Evolutionary conservation across 64 coral and sea anemone species (phyloP).

Genomic region (Pocillopora damicornis): DNA sequence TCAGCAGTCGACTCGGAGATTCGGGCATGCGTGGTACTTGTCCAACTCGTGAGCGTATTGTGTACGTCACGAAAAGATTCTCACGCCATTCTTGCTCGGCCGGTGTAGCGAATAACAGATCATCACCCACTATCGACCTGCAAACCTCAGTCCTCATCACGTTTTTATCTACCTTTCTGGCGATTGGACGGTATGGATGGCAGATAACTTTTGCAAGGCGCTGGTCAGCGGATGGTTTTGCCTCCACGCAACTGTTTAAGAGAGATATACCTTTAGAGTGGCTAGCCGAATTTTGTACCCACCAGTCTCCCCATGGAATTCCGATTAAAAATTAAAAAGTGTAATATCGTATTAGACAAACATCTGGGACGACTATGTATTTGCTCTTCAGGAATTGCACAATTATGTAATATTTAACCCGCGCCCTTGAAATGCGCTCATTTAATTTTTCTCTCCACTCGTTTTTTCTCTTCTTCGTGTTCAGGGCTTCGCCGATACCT

Average conservation of each 20-base stretch:
- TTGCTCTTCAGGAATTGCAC: too few relatives aligned
- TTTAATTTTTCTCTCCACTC: too few relatives aligned
- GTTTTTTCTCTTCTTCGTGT: too few relatives aligned
- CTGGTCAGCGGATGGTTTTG: background rate
- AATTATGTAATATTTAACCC: too few relatives aligned
- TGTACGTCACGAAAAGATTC: slow-evolving; percentile 12
- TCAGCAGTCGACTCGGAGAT: background rate
- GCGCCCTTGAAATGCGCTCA: too few relatives aligned
- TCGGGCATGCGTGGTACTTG: slow-evolving; percentile 9
- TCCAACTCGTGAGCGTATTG: background rate
- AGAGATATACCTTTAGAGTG: background rate
- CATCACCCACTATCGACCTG: slow-evolving; percentile 6
- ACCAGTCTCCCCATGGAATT: background rate
- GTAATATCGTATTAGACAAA: too few relatives aligned
- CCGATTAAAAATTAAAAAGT: background rate
- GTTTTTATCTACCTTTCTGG: background rate
- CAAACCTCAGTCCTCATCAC: background rate
- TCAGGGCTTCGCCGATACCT: too few relatives aligned
- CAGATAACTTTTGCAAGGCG: background rate
- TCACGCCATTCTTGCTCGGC: slow-evolving; percentile 7
- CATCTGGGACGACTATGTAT: too few relatives aligned
- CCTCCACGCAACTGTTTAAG: background rate
- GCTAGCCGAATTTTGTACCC: background rate
- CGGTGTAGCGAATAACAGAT: background rate
- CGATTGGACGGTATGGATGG: background rate